Base-by-base conservation (phyloP, 2,888 invertebrate genomes). In the Drosophila incognita region DNA sequence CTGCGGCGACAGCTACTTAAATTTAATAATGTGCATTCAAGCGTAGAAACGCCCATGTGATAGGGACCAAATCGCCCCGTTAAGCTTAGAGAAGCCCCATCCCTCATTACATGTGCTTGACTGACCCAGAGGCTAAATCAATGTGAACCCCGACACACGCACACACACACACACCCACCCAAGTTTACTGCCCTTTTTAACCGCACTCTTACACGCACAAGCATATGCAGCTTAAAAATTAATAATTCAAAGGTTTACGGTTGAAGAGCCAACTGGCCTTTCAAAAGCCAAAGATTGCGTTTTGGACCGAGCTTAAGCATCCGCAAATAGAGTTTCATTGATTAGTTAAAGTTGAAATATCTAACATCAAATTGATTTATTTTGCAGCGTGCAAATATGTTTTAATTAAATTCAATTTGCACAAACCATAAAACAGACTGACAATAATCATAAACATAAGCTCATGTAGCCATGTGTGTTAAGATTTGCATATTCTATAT, bases 191-290 rank as follows among this genome's bases (percentile, higher is more conserved):
- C 54, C 74, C 76, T 77, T 86, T 81, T 83, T 57, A 59, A 56
- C 58, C 76, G 46, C 69, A 66, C 76, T 48, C 62, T 51, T 52
- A 31, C 57, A 49, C 52, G 52, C n/a, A 40, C 54, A 46, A 15
- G 15, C 51, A 56, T 56, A 54, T 64, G 59, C 53, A 83, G 89
- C 82, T 87, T 87, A 90, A 80, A 90, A 89, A 87, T 87, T 87
- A 87, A 87, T 90, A 87, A 87, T 87, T 87, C 87, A 87, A 90
- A 80, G 79, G 89, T 73, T 87, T 81, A 73, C 74, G 77, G 84
- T 67, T 89, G 70, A 81, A 73, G 75, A 69, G 73, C 51, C 51
- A 84, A 76, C 74, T 67, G 69, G 40, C 46, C 60, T 35, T 46
- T 48, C 46, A 31, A 31, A 31, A 24, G 58, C 58, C n/a, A 40